Evolutionary conservation across 1,140 invertebrate genomes (phyloP), one percentile per base, ranked within the genome.

Genomic region (Drosophila grimshawi): DNA sequence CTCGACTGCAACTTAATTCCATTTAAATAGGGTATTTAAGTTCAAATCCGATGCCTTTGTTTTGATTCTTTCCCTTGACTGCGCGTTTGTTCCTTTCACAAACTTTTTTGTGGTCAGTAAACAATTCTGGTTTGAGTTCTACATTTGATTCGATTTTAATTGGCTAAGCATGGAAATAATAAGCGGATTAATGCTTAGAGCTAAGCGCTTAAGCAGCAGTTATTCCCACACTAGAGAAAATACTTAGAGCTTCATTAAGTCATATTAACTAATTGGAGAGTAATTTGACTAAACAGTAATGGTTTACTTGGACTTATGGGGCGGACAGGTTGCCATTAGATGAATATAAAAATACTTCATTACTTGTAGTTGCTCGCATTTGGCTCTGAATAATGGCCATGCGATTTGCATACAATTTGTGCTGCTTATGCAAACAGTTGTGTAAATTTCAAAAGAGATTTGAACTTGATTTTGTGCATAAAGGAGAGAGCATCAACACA

Each of bases 401-500:
- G 32, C 53, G 39, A 73, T 72, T 77, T 52, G 69, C 70, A 78
- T 78, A 33, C 33, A 33, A 4, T 33, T 53, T 46, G 56, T 7
- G 49, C 4, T 27, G 27, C 85, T 85, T 89, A 81, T 81, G 80
- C 86, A 89, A 88, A 80, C 67, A 66, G 11, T 56, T 55, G 51
- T 57, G 52, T 30, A 62, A 67, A 67, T 85, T 80, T 70, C 77
- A 63, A 80, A 71, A 57, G 51, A 45, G n/a, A 52, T 64, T 39
- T 29, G 56, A 63, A 76, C 68, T 82, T 86, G 67, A 79, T 79
- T 49, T 67, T 75, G 68, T 65, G 64, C 46, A 68, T 39, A 30
- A 69, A 33, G 5, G 32, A 35, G 4, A 8, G 66, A 75, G 64
- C 49, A 67, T 35, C 11, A 68, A 29, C 61, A 4, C 45, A 35